Percentiles rank a stretch among this genome's conserved stretches.
phyloP scores from a whole-genome alignment of 2,888 invertebrate species.

The Neelides folsomi region DNA sequence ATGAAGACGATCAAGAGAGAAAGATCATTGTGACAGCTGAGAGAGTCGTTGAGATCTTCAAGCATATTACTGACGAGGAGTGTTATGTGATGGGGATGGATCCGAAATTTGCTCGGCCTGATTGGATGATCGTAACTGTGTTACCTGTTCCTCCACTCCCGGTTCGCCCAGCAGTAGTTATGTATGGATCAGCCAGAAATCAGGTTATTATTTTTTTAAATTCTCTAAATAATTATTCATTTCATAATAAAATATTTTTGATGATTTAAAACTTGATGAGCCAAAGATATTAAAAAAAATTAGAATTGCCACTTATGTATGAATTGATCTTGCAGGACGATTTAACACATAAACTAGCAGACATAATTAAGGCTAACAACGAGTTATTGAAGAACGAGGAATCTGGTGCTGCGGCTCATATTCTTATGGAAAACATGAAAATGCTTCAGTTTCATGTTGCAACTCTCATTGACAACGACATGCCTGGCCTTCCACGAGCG shows the following conservation, averaged over 20 bases:
- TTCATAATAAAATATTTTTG: neutral
- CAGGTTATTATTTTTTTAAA: constrained; percentile 35
- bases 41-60: constrained; percentile 90
- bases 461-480: constrained; percentile 94
- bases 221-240: neutral
- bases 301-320: neutral
- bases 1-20: constrained; percentile 95
- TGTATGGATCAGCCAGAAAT: constrained; percentile 98
- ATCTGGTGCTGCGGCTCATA: constrained; percentile 93
- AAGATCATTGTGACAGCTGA: constrained; percentile 90
- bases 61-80: constrained; percentile 92
- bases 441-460: constrained; percentile 98
- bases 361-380: constrained; percentile 96
- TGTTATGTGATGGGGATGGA: constrained; percentile 89
- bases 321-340: constrained; percentile 62
- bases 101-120: constrained; percentile 90
- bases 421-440: constrained; percentile 90
- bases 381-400: constrained; percentile 89
- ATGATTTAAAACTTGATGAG: neutral
- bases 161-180: constrained; percentile 94
- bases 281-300: neutral
- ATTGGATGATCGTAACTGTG: constrained; percentile 99
- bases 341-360: constrained; percentile 94
- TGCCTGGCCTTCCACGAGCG: constrained; percentile 94
- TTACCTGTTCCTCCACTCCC: constrained; percentile 92